Evolutionary conservation across 2,797 vertebrate genomes (phyloP).

Genomic region (Falco concolor): DNA sequence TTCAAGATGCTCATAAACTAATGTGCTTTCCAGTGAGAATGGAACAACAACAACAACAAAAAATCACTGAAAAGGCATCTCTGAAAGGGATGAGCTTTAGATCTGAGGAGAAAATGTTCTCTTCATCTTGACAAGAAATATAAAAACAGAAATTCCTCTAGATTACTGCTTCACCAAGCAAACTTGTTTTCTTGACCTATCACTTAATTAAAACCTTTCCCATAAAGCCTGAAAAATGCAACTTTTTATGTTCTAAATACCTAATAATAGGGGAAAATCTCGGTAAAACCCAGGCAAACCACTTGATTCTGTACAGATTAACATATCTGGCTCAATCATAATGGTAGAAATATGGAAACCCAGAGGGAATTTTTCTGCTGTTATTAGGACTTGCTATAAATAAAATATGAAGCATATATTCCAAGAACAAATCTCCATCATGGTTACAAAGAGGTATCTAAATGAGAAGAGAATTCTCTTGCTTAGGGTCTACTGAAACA

Average conservation of each 20-base stretch:
- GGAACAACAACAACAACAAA: neutral
- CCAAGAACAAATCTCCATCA: slow-evolving; percentile 63
- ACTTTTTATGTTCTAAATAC: neutral
- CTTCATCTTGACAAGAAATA: neutral
- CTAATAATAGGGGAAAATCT: neutral
- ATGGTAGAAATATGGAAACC: slow-evolving; percentile 45
- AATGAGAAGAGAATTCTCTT: slow-evolving; percentile 35
- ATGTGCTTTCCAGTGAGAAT: neutral
- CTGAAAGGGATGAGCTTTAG: neutral
- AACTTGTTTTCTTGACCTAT: neutral
- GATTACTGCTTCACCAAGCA: neutral
- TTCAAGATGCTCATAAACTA: neutral
- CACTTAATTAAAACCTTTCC: neutral
- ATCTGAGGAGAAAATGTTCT: neutral
- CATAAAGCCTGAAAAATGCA: neutral
- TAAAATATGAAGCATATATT: slow-evolving; percentile 67
- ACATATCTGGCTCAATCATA: slow-evolving; percentile 29
- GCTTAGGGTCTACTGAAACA: slow-evolving; percentile 1
- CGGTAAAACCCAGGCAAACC: neutral
- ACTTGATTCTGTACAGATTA: slow-evolving; percentile 41
- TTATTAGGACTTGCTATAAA: slow-evolving; percentile 63
- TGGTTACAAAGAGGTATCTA: slow-evolving; percentile 46
- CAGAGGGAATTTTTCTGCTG: slow-evolving; percentile 36
- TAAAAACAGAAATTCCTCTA: neutral
- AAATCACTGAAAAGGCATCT: neutral